Evolutionary conservation across 1,140 invertebrate genomes (phyloP), one percentile per base, ranked within the genome.

Genomic region (Phortica variegata): DNA sequence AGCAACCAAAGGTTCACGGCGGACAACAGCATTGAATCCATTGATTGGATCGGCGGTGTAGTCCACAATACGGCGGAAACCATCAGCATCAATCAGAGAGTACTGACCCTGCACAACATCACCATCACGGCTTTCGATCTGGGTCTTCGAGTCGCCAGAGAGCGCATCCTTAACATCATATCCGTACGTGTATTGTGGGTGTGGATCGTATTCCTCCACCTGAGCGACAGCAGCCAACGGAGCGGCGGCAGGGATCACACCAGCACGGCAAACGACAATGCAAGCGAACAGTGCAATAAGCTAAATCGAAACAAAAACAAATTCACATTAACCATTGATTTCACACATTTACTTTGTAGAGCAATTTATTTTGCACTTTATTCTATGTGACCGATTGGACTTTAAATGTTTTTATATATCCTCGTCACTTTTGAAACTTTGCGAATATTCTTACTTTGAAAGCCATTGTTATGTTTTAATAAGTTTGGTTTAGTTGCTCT

Each of bases 111-210:
- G 65, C 29, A 79, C 76, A 12, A 74, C 52, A 56, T 79, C 77
- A 37, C 78, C 78, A 47, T 76, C 66, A 15, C 77, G 71, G 47
- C 53, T 68, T 62, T 79, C 77, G 34, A 61, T 50, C 43, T 75
- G 73, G 12, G 58, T 73, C 61, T 78, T 78, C 10, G 59, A 62
- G 34, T 79, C 77, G 16, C 79, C 75, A 50, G 68, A 79, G 41
- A 79, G 61, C 36, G 78, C 84, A 68, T 86, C 85, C 62, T 85
- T 84, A 15, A 87, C 83, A 49, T 85, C 83, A 55, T 86, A 86
- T 32, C 81, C 79, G 58, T 84, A 87, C 43, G 82, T 82, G 74
- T 86, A 86, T 50, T 85, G 84, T 18, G 84, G 84, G 57, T 84
- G 84, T 7, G 82, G 82, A 26, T 82, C 79, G 63, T 82, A 82